A percentile compares a stretch with the other conserved stretches of the same genome.
Conservation (phyloP, 2,113 vertebrate species). For the Erythrocercus mccallii region DNA sequence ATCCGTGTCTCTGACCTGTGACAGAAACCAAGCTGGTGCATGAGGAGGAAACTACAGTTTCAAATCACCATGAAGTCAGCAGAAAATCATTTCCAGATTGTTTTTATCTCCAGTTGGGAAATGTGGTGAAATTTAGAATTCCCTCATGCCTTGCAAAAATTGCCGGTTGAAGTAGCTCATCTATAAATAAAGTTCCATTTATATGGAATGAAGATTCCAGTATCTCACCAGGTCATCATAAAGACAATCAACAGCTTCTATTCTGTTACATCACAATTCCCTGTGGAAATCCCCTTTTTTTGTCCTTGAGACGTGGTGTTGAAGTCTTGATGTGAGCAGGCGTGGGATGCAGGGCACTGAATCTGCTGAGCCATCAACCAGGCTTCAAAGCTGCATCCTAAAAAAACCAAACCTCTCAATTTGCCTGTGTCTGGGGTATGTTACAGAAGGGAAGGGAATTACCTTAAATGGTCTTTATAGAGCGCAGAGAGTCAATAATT, state of each 20-base stretch:
- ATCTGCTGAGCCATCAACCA: slow-evolving; percentile 18
- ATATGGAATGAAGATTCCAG: not conserved
- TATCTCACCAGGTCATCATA: not conserved
- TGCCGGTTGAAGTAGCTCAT: not conserved
- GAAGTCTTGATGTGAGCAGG: not conserved
- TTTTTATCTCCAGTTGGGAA: not conserved
- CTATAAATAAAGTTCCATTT: not conserved
- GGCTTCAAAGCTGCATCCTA: slow-evolving; percentile 10
- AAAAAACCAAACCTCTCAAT: not conserved
- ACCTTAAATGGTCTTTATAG: not conserved
- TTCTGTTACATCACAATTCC: not conserved
- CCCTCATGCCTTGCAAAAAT: not conserved
- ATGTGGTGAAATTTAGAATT: not conserved
- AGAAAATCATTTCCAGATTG: not conserved
- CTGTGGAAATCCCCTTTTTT: not conserved
- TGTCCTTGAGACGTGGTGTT: not conserved
- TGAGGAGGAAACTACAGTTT: not conserved
- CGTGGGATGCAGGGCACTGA: not conserved
- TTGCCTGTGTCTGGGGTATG: not conserved
- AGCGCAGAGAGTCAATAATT: not conserved
- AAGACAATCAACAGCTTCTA: not conserved
- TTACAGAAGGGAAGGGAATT: not conserved
- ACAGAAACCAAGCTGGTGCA: not conserved
- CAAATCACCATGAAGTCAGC: not conserved
- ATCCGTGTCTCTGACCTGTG: not conserved